phyloP scores from a whole-genome alignment of 2,113 vertebrate species.

The Acinonyx jubatus region DNA sequence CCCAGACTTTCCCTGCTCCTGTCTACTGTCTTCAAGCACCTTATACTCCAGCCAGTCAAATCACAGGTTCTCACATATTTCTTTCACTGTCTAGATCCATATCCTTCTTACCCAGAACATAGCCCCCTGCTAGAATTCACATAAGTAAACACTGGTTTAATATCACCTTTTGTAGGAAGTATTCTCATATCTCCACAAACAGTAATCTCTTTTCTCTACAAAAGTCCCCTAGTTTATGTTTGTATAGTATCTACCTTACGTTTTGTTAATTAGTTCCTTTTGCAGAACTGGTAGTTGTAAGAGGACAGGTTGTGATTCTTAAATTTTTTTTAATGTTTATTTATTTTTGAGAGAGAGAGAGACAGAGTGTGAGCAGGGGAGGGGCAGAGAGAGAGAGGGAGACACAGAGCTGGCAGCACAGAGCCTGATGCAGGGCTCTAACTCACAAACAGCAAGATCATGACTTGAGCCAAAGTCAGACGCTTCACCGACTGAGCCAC shows the following conservation, averaged over 20 bases:
- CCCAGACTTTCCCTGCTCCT: background rate
- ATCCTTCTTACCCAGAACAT: background rate
- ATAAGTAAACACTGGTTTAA: background rate
- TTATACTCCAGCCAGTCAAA: background rate
- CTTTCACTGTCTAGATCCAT: background rate
- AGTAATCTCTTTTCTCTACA: background rate
- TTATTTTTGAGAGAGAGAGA: no score
- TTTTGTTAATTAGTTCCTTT: background rate
- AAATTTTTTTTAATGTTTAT: background rate
- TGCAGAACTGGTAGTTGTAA: background rate
- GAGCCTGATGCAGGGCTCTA: no score
- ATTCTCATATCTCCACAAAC: background rate
- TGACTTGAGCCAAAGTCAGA: no score
- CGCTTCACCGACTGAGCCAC: no score
- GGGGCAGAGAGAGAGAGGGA: no score
- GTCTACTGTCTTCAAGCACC: background rate
- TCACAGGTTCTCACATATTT: background rate
- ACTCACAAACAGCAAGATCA: no score
- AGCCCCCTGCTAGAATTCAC: background rate
- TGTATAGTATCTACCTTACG: background rate
- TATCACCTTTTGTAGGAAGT: background rate
- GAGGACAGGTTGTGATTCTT: background rate
- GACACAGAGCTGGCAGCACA: no score
- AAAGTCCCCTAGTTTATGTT: background rate
- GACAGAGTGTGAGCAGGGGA: no score